Percentiles rank a stretch among this genome's conserved stretches.
Conservation (phyloP, 2,797 vertebrate species). For the Scarus forsteni region DNA sequence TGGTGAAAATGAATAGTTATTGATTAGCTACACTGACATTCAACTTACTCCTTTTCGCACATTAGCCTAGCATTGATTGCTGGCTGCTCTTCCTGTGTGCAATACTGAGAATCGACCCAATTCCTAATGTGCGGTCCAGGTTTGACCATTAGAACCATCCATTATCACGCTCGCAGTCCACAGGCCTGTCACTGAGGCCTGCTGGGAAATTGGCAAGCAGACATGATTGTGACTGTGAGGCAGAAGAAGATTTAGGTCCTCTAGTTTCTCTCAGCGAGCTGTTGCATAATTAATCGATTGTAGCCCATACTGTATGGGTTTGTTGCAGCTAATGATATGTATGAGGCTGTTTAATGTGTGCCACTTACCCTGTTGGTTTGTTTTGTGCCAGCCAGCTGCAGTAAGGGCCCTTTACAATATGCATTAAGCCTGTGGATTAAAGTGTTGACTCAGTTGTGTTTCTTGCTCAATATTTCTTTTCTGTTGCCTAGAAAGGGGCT, state of each 20-base stretch:
- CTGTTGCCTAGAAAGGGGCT: neutral
- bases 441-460: conserved; percentile 3
- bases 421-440: conserved; percentile 12
- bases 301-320: conserved; percentile 31
- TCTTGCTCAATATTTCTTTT: neutral
- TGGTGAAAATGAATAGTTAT: conserved; percentile 94
- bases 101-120: conserved; percentile 87
- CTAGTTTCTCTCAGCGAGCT: conserved; percentile 61
- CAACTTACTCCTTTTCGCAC: conserved; percentile 86
- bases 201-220: conserved; percentile 76
- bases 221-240: conserved; percentile 70
- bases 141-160: conserved; percentile 87
- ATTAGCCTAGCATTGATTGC: conserved; percentile 90
- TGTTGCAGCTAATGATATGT: conserved; percentile 50
- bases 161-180: conserved; percentile 85
- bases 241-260: conserved; percentile 66
- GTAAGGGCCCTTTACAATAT: conserved; percentile 24
- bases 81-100: conserved; percentile 86
- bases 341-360: conserved; percentile 40
- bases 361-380: conserved; percentile 15
- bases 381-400: conserved; percentile 30
- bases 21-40: conserved; percentile 88
- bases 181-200: conserved; percentile 77
- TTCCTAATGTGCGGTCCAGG: conserved; percentile 87
- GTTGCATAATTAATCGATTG: conserved; percentile 67